Evolutionary conservation across 2,113 vertebrate genomes (phyloP).

Genomic region (Ciconia stormi): DNA sequence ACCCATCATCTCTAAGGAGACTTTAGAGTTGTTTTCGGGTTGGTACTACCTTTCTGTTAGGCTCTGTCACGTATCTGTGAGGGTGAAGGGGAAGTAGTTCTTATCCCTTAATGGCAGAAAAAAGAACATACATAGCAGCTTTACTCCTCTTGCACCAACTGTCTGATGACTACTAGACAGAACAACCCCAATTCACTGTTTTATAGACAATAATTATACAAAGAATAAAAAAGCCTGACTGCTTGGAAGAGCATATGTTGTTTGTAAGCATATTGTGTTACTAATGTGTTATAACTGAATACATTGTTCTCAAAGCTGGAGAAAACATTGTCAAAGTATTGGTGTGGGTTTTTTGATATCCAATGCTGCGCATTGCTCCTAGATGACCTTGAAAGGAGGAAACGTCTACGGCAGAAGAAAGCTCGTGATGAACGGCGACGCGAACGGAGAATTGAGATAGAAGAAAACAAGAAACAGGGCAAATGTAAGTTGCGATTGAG

Average conservation of each 20-base stretch:
- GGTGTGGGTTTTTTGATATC: background rate
- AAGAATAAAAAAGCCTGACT: background rate
- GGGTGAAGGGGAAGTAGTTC: background rate
- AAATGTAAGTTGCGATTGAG: slow-evolving; percentile 82
- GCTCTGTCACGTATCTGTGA: background rate
- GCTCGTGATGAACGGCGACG: slow-evolving; percentile 91
- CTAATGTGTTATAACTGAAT: background rate
- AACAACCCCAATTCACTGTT: background rate
- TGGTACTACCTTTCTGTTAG: background rate
- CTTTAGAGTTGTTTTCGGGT: slow-evolving; percentile 93
- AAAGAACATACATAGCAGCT: background rate
- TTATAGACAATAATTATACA: background rate
- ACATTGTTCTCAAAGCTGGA: background rate
- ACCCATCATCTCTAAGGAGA: slow-evolving; percentile 91
- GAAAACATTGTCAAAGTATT: background rate
- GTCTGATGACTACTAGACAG: background rate
- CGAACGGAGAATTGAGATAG: slow-evolving; percentile 94
- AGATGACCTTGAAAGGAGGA: slow-evolving; percentile 96
- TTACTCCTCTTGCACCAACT: background rate
- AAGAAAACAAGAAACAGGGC: slow-evolving; percentile 96
- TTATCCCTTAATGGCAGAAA: background rate
- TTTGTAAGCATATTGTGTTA: background rate
- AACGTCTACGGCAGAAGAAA: slow-evolving; percentile 91
- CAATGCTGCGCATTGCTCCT: background rate
- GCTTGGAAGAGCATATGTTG: background rate